These are phyloP conservation scores for Theodoxus fluviatilis DNA, from an alignment of 2,888 invertebrate genomes.

Conservation along the genomic window DNA sequence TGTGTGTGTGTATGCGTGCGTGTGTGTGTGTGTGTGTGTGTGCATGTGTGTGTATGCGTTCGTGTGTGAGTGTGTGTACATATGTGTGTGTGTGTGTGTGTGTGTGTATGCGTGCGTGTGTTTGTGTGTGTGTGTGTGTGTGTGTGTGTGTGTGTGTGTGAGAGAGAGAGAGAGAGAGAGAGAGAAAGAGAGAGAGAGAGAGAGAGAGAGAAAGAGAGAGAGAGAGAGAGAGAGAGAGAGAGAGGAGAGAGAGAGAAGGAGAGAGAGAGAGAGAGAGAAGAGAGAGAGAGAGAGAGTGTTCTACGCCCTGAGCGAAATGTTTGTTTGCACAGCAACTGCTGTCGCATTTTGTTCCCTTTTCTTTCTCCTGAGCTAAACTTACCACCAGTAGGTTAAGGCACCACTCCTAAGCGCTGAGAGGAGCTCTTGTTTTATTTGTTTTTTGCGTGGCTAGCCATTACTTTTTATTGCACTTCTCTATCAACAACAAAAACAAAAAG, in stretches of 20 bases:
- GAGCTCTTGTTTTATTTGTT: no score
- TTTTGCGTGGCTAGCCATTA: no score
- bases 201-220: not conserved
- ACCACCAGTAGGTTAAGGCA: no score
- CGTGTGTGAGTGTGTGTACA: conserved; percentile 7
- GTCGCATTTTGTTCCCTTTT: no score
- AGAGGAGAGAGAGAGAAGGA: not conserved
- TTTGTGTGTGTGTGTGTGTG: conserved; percentile 19
- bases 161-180: conserved; percentile 15
- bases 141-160: conserved; percentile 1
- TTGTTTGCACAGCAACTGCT: no score
- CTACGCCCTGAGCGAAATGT: no score
- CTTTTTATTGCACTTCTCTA: no score
- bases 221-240: not conserved
- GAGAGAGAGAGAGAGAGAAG: not conserved
- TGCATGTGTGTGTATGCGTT: not conserved
- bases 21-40: not conserved
- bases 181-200: conserved; percentile 7
- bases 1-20: not conserved
- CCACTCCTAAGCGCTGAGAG: no score
- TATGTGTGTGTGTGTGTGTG: conserved; percentile 19
- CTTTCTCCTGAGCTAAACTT: no score
- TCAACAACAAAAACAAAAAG: no score
- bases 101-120: conserved; percentile 3
- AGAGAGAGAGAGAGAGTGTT: conserved; percentile 4